Evolutionary conservation across 2,888 invertebrate species (phyloP).

Genomic region (Pediacus dermestoides): DNA sequence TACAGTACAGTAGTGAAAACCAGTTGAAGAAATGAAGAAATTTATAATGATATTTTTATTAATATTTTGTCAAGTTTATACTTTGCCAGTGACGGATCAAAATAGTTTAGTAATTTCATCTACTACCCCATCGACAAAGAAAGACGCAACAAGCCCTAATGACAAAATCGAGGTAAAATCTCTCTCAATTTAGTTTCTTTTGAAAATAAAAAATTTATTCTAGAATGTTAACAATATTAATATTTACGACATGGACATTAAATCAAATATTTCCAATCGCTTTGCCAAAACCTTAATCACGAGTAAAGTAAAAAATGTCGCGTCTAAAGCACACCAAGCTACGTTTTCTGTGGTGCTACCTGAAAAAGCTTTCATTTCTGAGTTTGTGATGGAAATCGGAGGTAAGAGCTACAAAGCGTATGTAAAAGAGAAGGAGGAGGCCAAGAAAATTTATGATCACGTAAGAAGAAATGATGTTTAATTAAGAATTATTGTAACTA

Average conservation of each 20-base stretch:
- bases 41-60: no score
- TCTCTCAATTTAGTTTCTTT: no score
- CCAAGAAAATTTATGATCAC: constrained; percentile 51
- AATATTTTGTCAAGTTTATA: no score
- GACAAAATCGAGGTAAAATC: no score
- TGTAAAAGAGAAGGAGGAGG: constrained; percentile 63
- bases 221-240: no score
- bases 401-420: constrained; percentile 63
- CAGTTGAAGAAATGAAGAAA: no score
- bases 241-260: constrained; percentile 59
- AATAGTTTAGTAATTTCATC: no score
- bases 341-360: constrained; percentile 65
- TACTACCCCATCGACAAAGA: no score
- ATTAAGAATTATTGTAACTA: constrained; percentile 5
- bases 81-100: no score
- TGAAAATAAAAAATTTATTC: no score
- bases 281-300: constrained; percentile 65
- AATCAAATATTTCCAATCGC: constrained; percentile 60
- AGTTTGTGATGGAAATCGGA: constrained; percentile 64
- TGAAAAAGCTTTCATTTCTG: constrained; percentile 67
- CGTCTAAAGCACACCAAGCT: constrained; percentile 58
- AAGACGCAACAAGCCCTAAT: no score
- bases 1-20: no score
- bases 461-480: background rate
- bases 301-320: constrained; percentile 62